Conservation (phyloP, 1,140 invertebrate genomes). For the Aphelenchoides fujianensis region DNA sequence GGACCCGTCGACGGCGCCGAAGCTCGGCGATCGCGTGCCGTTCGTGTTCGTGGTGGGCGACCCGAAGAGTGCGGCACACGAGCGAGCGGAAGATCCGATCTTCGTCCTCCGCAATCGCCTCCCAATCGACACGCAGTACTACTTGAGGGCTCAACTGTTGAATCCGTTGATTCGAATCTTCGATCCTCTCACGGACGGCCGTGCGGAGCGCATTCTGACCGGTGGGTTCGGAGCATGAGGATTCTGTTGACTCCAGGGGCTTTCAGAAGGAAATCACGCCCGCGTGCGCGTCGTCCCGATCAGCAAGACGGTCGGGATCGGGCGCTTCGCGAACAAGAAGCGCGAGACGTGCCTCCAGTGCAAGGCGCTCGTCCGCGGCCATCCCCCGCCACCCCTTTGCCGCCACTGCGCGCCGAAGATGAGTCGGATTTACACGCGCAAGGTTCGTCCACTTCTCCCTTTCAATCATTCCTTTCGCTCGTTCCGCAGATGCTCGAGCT, state of each 20-base stretch:
- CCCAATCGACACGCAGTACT: conserved; percentile 95
- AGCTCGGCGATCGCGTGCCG: conserved; percentile 95
- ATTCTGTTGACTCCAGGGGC: neutral
- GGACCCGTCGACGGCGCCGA: conserved; percentile 93
- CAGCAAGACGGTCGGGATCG: conserved; percentile 11
- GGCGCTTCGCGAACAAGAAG: conserved; percentile 81
- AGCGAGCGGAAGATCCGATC: conserved; percentile 81
- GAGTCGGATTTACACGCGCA: conserved; percentile 76
- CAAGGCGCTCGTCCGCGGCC: conserved; percentile 76
- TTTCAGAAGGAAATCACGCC: conserved; percentile 13
- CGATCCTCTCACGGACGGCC: conserved; percentile 96
- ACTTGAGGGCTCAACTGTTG: conserved; percentile 94
- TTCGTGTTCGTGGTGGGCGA: conserved; percentile 88
- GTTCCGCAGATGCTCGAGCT: conserved; percentile 21
- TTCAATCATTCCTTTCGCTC: neutral
- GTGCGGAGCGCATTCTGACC: conserved; percentile 80
- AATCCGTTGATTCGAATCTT: conserved; percentile 95
- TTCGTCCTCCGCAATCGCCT: conserved; percentile 97
- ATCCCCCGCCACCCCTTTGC: conserved; percentile 62
- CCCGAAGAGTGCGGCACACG: conserved; percentile 88
- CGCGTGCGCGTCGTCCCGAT: neutral
- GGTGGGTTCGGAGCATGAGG: conserved; percentile 66
- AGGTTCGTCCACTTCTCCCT: no score
- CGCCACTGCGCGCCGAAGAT: conserved; percentile 32
- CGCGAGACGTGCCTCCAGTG: conserved; percentile 90